Evolutionary conservation across 2,888 invertebrate genomes (phyloP), one percentile per base, ranked within the genome.

Genomic region (Athalia rosae): DNA sequence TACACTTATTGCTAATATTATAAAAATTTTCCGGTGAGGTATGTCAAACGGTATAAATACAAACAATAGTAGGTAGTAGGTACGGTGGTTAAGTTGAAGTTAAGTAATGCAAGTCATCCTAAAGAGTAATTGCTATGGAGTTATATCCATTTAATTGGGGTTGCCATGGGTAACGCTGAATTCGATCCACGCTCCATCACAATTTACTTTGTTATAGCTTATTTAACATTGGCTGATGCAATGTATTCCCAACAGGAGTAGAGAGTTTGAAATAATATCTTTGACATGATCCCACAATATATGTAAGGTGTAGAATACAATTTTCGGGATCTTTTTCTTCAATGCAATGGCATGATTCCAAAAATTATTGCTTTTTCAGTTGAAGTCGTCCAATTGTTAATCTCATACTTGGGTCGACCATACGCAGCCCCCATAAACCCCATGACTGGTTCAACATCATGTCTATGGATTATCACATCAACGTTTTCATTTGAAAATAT

Each of bases 21-120:
- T 48, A 61, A 74, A 61, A 74, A 61, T 28, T 28, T 74, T 83
- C 82, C 80, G 82, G 82, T 86, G 86, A 88, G 87, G 86, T 88
- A 87, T 77, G 59, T 77, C 53, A 77, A 87, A 85, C 82, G 82
- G 86, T 84, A 79, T 85, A 83, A 84, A 84, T 84, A 82, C 86
- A 86, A 83, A 81, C 67, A 85, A 84, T 85, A 85, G 85, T 85
- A 85, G 82, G 85, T 78, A 87, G 81, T 87, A 88, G 88, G 87
- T 88, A 88, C 87, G 86, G 84, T 80, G 82, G 69, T 77, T 76
- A 84, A 84, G 82, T 85, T 85, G 84, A 83, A 83, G 81, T 86
- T 86, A 86, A 86, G 85, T 86, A 85, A 83, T 82, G 78, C 81
- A 80, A 69, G 79, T 80, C 81, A 63, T 61, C 74, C 77, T 76